phyloP scores from a whole-genome alignment of 2,113 vertebrate species.

The Ageneiosus marmoratus region DNA sequence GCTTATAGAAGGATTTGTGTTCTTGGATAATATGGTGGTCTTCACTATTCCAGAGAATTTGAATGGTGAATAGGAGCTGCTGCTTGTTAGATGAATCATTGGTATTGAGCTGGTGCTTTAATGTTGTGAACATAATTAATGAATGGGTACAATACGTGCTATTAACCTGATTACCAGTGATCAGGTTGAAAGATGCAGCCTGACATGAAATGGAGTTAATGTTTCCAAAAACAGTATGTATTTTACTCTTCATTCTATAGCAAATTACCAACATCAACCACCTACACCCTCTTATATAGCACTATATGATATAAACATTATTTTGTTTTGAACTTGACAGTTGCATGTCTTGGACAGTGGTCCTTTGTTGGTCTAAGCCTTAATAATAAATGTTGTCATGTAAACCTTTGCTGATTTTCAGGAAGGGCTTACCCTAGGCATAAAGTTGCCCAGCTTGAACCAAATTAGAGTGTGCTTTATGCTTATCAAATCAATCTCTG shows the following conservation, averaged over 20 bases:
- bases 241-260: neutral
- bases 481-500: slow-evolving; percentile 6
- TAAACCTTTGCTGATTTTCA: neutral
- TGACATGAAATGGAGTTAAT: neutral
- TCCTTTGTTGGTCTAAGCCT: neutral
- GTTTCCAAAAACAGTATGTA: neutral
- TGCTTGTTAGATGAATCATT: neutral
- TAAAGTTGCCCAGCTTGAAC: neutral
- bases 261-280: neutral
- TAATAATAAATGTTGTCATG: neutral
- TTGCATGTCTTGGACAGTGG: neutral
- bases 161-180: neutral
- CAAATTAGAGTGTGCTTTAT: neutral
- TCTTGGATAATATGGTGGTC: slow-evolving; percentile 33
- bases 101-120: neutral
- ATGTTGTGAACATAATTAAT: neutral
- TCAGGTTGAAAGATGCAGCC: neutral
- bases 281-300: neutral
- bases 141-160: neutral
- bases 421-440: neutral
- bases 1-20: slow-evolving; percentile 30
- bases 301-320: neutral
- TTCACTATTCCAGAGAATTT: slow-evolving; percentile 18
- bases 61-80: slow-evolving; percentile 1
- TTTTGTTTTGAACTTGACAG: neutral